A percentile compares a stretch with the other conserved stretches of the same genome.
Conservation (phyloP, 2,113 vertebrate genomes). For the Thamnophis sirtalis region DNA sequence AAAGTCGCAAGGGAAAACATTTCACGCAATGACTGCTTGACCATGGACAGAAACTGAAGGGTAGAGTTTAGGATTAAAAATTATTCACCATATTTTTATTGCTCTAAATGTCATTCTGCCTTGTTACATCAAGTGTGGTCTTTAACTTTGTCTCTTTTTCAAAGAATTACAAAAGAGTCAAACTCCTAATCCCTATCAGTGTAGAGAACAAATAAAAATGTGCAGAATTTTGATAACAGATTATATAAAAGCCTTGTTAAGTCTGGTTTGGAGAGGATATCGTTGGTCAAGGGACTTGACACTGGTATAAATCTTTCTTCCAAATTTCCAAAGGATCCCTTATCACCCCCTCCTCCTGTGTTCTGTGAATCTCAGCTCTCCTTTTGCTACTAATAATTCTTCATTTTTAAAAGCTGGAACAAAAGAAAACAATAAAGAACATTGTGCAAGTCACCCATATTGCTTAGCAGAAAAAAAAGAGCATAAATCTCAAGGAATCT, state of each 20-base stretch:
- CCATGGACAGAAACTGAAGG: background rate
- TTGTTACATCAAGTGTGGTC: background rate
- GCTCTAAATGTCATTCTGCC: background rate
- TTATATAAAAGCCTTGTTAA: background rate
- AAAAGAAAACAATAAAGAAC: background rate
- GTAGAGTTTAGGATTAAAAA: background rate
- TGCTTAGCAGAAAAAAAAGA: background rate
- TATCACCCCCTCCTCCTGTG: background rate
- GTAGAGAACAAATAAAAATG: background rate
- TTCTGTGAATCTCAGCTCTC: background rate
- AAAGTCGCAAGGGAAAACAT: background rate
- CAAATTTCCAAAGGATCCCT: background rate
- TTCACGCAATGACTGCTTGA: background rate
- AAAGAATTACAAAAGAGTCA: background rate
- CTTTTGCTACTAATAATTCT: background rate
- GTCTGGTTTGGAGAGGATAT: background rate
- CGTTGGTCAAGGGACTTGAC: background rate
- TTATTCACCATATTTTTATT: background rate
- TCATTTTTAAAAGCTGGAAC: background rate
- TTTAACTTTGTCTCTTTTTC: background rate
- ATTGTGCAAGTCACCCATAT: background rate
- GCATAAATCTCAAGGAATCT: background rate
- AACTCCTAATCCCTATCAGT: background rate
- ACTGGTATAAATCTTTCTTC: background rate
- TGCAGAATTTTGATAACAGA: background rate